These are phyloP conservation scores for Daubentonia madagascariensis DNA, from an alignment of 2,113 vertebrate genomes.

Conservation along the genomic window DNA sequence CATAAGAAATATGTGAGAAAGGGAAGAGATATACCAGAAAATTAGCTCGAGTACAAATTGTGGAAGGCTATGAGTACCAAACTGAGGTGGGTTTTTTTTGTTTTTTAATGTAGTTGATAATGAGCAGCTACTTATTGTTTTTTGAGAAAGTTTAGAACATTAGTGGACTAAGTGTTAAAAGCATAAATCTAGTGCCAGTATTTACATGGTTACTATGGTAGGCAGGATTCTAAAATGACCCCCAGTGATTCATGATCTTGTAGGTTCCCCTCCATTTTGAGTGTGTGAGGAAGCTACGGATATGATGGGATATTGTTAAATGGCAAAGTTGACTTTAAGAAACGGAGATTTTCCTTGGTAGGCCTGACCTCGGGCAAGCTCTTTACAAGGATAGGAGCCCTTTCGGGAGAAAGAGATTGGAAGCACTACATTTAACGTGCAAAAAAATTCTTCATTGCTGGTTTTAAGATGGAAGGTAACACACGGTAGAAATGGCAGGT, in stretches of 20 bases:
- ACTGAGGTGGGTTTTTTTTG: neutral
- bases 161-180: neutral
- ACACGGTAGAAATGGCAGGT: neutral
- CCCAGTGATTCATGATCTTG: neutral
- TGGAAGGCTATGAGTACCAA: neutral
- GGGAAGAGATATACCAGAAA: neutral
- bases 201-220: neutral
- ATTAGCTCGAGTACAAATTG: neutral
- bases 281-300: neutral
- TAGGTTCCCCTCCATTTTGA: neutral
- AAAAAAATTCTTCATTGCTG: neutral
- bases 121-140: neutral
- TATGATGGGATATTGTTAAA: neutral
- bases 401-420: neutral
- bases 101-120: neutral
- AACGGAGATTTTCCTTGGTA: neutral
- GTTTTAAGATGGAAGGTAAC: neutral
- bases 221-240: neutral
- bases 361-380: neutral
- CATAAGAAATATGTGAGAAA: neutral
- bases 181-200: neutral
- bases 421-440: neutral
- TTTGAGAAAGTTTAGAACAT: neutral
- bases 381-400: neutral
- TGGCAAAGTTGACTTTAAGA: neutral